A percentile compares a stretch with the other conserved stretches of the same genome.
Conservation (phyloP, 1,140 invertebrate genomes). For the Homalodisca vitripennis region DNA sequence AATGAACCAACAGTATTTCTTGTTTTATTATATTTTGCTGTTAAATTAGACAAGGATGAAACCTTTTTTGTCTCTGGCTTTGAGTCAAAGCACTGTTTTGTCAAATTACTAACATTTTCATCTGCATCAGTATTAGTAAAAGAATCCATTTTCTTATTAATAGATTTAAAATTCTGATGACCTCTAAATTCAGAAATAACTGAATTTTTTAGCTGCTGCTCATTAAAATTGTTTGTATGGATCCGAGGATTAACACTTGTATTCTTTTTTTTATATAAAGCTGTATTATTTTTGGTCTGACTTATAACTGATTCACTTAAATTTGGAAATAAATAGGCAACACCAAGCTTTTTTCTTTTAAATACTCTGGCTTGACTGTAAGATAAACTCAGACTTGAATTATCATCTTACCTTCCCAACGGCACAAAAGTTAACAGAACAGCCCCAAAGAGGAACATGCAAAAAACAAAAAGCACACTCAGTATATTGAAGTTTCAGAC, state of each 20-base stretch:
- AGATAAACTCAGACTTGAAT: not conserved
- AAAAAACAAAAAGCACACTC: slow-evolving; percentile 32
- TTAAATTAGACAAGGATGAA: slow-evolving; percentile 1
- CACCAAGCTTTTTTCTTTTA: no score
- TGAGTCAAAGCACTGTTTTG: not conserved
- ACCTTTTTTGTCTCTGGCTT: not conserved
- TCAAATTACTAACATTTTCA: not conserved
- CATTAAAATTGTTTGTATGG: no score
- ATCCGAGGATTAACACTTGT: no score
- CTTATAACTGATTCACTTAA: no score
- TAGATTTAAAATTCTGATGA: no score
- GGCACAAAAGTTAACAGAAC: slow-evolving; percentile 17
- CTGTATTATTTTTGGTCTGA: no score
- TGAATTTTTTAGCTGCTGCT: no score
- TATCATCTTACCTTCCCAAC: slow-evolving; percentile 32
- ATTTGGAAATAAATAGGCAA: no score
- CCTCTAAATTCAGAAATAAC: no score
- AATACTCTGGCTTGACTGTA: not conserved
- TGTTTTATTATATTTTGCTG: not conserved
- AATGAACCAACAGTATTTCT: no score
- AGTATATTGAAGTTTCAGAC: slow-evolving; percentile 9
- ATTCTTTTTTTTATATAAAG: no score
- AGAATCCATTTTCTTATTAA: not conserved
- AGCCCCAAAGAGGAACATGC: slow-evolving; percentile 32
- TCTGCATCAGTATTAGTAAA: not conserved